Evolutionary conservation across 2,888 invertebrate genomes (phyloP).

Genomic region (Subacronicta megacephala): DNA sequence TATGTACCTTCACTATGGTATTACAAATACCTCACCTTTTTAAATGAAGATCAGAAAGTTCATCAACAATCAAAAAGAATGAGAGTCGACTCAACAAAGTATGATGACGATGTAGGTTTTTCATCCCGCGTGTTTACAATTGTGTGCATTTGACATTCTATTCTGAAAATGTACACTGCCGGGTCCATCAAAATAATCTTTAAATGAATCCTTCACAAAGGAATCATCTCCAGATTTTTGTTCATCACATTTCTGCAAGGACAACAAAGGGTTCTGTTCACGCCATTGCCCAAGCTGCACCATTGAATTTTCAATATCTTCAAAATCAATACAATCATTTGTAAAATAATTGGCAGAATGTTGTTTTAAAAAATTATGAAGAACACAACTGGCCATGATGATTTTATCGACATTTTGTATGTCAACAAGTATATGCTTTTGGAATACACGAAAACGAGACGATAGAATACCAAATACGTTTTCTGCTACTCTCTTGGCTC

Average conservation of each 20-base stretch:
- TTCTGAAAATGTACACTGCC: not conserved
- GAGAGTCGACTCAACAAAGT: not conserved
- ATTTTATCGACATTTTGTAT: conserved; percentile 12
- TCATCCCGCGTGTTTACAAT: not conserved
- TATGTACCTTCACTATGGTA: conserved; percentile 1
- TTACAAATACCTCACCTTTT: not conserved
- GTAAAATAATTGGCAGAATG: conserved; percentile 9
- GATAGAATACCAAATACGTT: conserved; percentile 9
- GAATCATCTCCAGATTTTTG: not conserved
- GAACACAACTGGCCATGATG: conserved; percentile 4
- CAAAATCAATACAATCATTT: conserved; percentile 7
- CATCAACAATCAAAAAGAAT: not conserved
- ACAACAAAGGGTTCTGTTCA: conserved; percentile 1
- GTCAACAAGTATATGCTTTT: conserved; percentile 6
- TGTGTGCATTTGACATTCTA: not conserved
- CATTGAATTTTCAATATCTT: conserved; percentile 4
- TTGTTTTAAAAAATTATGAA: conserved; percentile 10
- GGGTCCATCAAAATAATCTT: conserved; percentile 10
- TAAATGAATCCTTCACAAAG: conserved; percentile 1
- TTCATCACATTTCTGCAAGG: conserved; percentile 3
- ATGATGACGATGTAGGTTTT: not conserved
- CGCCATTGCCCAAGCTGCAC: not conserved
- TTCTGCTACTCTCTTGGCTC: conserved; percentile 6
- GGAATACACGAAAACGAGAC: conserved; percentile 9
- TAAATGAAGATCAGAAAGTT: not conserved